These are phyloP conservation scores for Girardia tigrina DNA, from an alignment of 2,888 invertebrate species.

Conservation along the genomic window DNA sequence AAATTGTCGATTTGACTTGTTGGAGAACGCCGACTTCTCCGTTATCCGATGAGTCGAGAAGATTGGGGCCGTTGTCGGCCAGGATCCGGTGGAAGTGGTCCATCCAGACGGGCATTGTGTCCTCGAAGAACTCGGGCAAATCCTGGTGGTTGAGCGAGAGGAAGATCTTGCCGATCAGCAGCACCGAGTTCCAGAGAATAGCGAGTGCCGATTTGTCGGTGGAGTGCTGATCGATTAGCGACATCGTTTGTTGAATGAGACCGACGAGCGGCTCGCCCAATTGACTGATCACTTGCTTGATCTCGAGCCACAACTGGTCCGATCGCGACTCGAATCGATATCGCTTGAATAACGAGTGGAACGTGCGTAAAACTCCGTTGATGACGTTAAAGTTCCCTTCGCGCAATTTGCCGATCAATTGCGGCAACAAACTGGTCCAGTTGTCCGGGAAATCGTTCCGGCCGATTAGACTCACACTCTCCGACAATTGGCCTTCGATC, in stretches of 20 bases:
- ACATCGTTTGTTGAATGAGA: slow-evolving; percentile 63
- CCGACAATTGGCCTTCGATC: slow-evolving; percentile 67
- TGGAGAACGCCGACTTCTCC: slow-evolving; percentile 77
- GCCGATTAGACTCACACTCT: slow-evolving; percentile 88
- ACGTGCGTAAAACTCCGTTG: slow-evolving; percentile 81
- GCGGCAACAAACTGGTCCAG: slow-evolving; percentile 80
- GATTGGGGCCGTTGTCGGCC: slow-evolving; percentile 65
- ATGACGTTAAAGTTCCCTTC: slow-evolving; percentile 78
- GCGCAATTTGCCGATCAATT: slow-evolving; percentile 79
- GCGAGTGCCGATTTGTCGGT: slow-evolving; percentile 64
- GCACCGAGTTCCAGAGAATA: slow-evolving; percentile 73
- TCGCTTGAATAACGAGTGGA: slow-evolving; percentile 84
- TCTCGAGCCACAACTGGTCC: slow-evolving; percentile 82
- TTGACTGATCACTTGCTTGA: slow-evolving; percentile 80
- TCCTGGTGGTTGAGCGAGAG: slow-evolving; percentile 90
- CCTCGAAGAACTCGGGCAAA: slow-evolving; percentile 67
- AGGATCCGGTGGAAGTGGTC: slow-evolving; percentile 54
- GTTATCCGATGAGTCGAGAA: background rate
- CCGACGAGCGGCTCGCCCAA: slow-evolving; percentile 85
- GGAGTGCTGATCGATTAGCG: slow-evolving; percentile 63
- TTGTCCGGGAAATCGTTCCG: slow-evolving; percentile 85
- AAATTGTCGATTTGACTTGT: slow-evolving; percentile 80
- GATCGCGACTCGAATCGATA: slow-evolving; percentile 91
- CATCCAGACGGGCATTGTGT: slow-evolving; percentile 60
- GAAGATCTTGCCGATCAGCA: slow-evolving; percentile 80